Evolutionary conservation across 2,888 invertebrate species (phyloP).

Genomic region (Globia sparganii): DNA sequence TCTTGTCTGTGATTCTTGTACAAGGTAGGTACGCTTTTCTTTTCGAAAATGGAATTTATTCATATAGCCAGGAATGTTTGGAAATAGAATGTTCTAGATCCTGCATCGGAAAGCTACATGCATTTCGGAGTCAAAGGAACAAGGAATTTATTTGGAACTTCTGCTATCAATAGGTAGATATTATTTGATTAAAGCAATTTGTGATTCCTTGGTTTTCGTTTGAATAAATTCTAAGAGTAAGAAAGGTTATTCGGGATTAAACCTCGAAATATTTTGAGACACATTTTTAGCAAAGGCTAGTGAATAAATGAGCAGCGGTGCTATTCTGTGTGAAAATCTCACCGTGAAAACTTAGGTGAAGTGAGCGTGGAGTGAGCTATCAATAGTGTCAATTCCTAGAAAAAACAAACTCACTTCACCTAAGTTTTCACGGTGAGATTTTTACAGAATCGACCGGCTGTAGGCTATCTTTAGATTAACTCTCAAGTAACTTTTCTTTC

Average conservation of each 20-base stretch:
- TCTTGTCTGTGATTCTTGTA: neutral
- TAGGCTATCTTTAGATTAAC: neutral
- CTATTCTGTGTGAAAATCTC: no score
- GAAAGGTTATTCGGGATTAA: neutral
- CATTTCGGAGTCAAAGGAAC: slow-evolving; percentile 32
- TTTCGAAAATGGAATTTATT: slow-evolving; percentile 50
- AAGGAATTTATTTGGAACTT: slow-evolving; percentile 43
- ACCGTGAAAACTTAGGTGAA: no score
- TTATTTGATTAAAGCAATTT: slow-evolving; percentile 37
- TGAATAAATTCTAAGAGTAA: neutral
- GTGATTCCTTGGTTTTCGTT: neutral
- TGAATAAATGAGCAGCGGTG: neutral
- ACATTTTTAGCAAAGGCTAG: neutral
- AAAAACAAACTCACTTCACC: no score
- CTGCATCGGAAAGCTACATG: slow-evolving; percentile 16
- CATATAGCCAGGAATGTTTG: slow-evolving; percentile 31
- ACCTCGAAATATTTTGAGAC: neutral
- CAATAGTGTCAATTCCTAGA: no score
- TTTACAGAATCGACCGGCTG: no score
- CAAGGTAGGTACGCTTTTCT: neutral
- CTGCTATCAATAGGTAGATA: slow-evolving; percentile 14
- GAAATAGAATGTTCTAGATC: slow-evolving; percentile 43
- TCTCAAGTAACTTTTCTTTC: neutral
- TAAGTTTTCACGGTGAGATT: no score
- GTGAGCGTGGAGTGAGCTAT: no score